phyloP scores from a whole-genome alignment of 1,140 invertebrate genomes.

The Megalonaias nervosa region DNA sequence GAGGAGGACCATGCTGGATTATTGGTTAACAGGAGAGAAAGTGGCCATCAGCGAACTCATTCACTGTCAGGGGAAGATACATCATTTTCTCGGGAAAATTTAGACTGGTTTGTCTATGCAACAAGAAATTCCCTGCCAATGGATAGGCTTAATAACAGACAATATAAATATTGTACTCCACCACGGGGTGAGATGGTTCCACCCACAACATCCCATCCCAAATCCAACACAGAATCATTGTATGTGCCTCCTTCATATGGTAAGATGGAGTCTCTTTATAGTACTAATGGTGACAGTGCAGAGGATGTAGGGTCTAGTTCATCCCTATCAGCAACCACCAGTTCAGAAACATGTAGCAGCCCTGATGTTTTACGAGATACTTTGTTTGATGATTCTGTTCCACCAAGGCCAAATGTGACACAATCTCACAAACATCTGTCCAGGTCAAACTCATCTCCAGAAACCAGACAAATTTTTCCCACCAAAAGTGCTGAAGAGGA shows the following conservation, averaged over 20 bases:
- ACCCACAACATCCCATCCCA: background rate
- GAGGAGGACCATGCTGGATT: conserved; percentile 9
- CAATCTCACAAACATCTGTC: conserved; percentile 5
- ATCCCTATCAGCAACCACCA: conserved; percentile 29
- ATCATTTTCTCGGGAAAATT: conserved; percentile 11
- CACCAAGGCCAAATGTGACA: conserved; percentile 3
- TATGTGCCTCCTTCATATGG: background rate
- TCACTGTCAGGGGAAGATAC: conserved; percentile 21
- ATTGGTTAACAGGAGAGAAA: background rate
- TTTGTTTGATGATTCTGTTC: conserved; percentile 16
- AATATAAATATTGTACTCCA: conserved; percentile 21
- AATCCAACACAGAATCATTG: background rate
- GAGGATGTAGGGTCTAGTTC: conserved; percentile 9
- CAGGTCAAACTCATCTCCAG: conserved; percentile 27
- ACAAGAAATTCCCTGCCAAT: conserved; percentile 33
- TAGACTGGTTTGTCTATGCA: conserved; percentile 36
- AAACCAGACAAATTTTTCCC: background rate
- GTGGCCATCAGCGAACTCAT: conserved; percentile 6
- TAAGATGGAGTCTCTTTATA: background rate
- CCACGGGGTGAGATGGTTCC: conserved; percentile 20
- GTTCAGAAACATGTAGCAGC: conserved; percentile 33
- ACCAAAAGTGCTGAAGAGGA: conserved; percentile 5
- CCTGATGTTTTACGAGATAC: conserved; percentile 26
- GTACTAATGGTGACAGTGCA: background rate
- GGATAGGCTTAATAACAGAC: conserved; percentile 4